Evolutionary conservation across 1,140 invertebrate species (phyloP), one percentile per base, ranked within the genome.

Genomic region (Marisa cornuarietis): DNA sequence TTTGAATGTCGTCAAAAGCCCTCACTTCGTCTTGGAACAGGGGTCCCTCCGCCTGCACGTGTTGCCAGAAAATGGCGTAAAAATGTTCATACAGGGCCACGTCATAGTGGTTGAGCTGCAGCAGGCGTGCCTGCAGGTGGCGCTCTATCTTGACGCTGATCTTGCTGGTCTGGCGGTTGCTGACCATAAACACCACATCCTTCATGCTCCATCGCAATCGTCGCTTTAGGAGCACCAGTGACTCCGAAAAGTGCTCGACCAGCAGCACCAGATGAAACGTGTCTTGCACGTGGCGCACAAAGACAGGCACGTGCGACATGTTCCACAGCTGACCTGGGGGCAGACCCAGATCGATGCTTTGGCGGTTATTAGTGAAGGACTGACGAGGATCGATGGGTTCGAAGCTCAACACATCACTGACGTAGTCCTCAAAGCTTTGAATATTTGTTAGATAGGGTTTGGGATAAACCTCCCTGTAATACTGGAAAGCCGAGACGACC

Each of bases 221-320:
- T 78, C 92, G 83, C 71, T 86, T 87, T 69, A 93, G 82, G 2
- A 93, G 85, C 68, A 93, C 86, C 61, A 93, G 81, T 3, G 92
- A 93, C 81, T 92, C 92, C 74, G 93, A 92, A 83, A 93, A 91
- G 79, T 91, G 87, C 82, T 93, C 93, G 0, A 91, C 86, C 18
- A 93, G 89, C 88, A 93, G 88, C 20, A 93, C 89, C 10, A 93
- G 85, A 80, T 91, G 87, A 83, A 93, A 93, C 18, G 81, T 78
- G 3, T 80, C 63, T 5, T 81, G 81, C 22, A 87, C 63, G 0
- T 79, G 14, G 11, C 72, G 22, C 7, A 87, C 58, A 58, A 84
- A 86, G 42, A 76, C 42, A 6, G 79, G 49, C 20, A 84, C 75
- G 18, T 81, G 42, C 11, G 16, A 42, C 20, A 62, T 63, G 20